A percentile compares a stretch with the other conserved stretches of the same genome.
Conservation (phyloP, 2,888 invertebrate genomes). For the Tanypteryx hageni region DNA sequence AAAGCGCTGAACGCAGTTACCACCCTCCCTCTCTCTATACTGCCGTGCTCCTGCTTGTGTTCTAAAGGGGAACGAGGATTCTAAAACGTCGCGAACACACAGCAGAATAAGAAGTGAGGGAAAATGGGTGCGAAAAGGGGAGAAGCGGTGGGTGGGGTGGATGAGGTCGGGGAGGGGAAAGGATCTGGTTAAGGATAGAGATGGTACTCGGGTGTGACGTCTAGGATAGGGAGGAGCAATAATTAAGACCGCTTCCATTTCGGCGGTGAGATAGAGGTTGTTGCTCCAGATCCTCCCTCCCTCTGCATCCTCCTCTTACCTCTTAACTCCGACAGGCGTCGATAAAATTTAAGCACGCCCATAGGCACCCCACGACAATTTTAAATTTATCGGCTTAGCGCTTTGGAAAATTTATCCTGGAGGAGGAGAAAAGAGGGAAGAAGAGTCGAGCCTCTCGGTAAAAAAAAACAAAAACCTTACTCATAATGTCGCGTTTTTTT, state of each 20-base stretch:
- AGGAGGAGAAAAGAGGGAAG: background rate
- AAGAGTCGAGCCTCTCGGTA: no score
- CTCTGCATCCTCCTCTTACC: no score
- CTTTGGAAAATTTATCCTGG: background rate
- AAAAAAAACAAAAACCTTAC: no score
- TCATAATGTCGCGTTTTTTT: no score
- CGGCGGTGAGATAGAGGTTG: background rate
- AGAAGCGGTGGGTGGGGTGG: background rate
- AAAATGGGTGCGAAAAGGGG: background rate
- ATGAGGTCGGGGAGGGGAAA: background rate
- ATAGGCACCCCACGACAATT: background rate
- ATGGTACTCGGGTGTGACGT: background rate
- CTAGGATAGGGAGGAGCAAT: background rate
- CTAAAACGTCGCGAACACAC: background rate
- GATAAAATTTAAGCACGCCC: conserved; percentile 13
- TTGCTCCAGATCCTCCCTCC: conserved; percentile 41
- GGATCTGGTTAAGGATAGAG: no score
- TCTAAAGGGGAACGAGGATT: background rate
- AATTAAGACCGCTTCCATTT: conserved; percentile 45
- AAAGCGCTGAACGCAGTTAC: background rate
- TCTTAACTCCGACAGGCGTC: background rate
- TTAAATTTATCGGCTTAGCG: background rate
- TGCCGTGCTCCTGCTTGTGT: background rate
- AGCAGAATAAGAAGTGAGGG: background rate
- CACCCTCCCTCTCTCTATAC: background rate